phyloP scores from a whole-genome alignment of 2,797 vertebrate genomes.

The Sebastes miniatus region DNA sequence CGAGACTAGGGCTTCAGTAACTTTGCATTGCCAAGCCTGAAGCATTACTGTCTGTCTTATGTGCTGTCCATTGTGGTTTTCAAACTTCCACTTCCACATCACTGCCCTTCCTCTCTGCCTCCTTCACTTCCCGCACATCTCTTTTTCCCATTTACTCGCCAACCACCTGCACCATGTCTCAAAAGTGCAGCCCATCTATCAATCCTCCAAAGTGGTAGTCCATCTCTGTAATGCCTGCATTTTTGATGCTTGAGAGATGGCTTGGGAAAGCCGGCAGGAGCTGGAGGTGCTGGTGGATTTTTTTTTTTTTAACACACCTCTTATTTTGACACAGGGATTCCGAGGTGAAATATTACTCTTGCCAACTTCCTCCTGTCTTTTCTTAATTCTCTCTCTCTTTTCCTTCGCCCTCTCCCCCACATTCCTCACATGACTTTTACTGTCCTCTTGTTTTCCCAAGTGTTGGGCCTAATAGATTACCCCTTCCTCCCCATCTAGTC shows the following conservation, averaged over 20 bases:
- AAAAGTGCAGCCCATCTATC: constrained; percentile 43
- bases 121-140: constrained; percentile 20
- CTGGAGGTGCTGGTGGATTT: constrained; percentile 1
- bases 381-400: constrained; percentile 10
- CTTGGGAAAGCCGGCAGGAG: background rate
- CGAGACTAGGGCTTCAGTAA: background rate
- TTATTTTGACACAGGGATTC: constrained; percentile 16
- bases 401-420: constrained; percentile 4
- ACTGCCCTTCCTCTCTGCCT: constrained; percentile 9
- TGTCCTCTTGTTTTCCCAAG: constrained; percentile 52
- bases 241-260: constrained; percentile 19
- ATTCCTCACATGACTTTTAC: constrained; percentile 48
- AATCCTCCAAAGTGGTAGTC: constrained; percentile 26
- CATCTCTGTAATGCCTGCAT: constrained; percentile 24
- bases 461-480: constrained; percentile 52
- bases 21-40: background rate
- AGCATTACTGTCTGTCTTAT: background rate
- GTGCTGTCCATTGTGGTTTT: background rate
- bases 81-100: background rate
- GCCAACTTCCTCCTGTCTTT: constrained; percentile 10
- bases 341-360: constrained; percentile 31
- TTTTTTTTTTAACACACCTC: background rate
- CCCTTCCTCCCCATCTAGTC: constrained; percentile 36
- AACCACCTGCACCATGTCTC: constrained; percentile 36
- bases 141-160: constrained; percentile 35